Conservation (phyloP, 2,113 vertebrate genomes). For the Calypte anna region DNA sequence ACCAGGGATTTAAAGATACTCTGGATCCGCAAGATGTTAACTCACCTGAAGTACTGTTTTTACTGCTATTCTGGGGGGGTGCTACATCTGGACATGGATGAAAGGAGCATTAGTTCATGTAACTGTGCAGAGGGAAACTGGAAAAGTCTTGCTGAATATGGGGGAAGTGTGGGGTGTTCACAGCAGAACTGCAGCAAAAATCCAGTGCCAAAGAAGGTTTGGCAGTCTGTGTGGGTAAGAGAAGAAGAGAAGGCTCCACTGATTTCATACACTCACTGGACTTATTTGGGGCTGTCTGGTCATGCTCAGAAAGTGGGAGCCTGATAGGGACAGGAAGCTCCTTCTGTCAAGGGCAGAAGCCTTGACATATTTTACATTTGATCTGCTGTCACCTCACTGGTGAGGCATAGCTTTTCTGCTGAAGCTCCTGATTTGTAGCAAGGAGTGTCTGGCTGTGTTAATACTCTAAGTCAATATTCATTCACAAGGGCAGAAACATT, state of each 20-base stretch:
- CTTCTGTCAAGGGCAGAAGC: neutral
- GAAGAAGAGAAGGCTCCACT: neutral
- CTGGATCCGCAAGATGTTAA: neutral
- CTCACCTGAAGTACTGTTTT: neutral
- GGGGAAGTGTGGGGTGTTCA: neutral
- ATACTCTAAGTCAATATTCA: neutral
- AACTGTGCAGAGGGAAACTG: neutral
- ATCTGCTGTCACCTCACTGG: neutral
- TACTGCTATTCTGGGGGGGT: neutral
- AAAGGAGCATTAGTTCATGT: neutral
- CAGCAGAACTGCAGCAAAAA: neutral
- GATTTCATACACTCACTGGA: fast-evolving
- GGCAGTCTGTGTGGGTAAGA: neutral
- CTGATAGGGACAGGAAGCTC: neutral
- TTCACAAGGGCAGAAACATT: neutral
- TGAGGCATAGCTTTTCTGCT: neutral
- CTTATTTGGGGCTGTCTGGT: neutral
- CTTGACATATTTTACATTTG: neutral
- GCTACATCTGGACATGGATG: neutral
- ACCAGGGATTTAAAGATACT: neutral
- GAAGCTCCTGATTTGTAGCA: neutral
- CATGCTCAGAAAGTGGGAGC: neutral
- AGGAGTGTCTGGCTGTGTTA: neutral
- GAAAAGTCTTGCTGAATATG: fast-evolving
- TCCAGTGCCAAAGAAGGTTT: neutral